Base-by-base conservation (phyloP, 2,797 vertebrate genomes). In the Varecia variegata region DNA sequence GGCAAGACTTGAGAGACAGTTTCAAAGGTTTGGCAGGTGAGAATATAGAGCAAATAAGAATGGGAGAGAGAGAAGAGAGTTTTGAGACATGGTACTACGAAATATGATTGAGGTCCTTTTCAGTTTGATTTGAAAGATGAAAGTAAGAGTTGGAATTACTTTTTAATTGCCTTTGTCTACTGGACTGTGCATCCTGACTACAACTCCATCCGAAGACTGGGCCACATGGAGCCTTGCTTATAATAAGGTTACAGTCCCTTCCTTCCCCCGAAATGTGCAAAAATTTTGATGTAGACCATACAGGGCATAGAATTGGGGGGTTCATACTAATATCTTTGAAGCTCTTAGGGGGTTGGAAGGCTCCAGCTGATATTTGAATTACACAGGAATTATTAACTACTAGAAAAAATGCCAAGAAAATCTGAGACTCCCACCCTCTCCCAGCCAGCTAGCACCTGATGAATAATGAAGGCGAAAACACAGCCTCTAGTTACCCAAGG, bases 11-110 rank as follows among this genome's bases (percentile, higher is more conserved):
- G 8, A 30, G 21, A 68, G 38, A 3, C 21, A 21, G 21, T 8
- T 14, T 1, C 60, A 25, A 8, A n/a, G 7, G n/a, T 14, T 43
- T 56, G 56, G 38, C n/a, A 77, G 47, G 50, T 43, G 56, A 35
- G 47, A 54, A 21, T 14, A 1, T 0, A 65, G 7, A 6, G 13
- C 5, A 7, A 38, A 1, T 3, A 47, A n/a, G 20, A 20, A 52
- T 1, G 1, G 1, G 2, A 81, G 79, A 40, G 4, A 12, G 40
- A 43, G 25, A 54, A 38, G 50, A 62, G 23, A 35, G 27, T 25
- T 68, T 79, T 23, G 56, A 56, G 52, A 40, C 52, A 13, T 17
- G 14, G 25, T 56, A n/a, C 32, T 4, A 4, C 7, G 32, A 70
- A n/a, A 12, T 38, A 18, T 9, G 38, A 35, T 3, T 14, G 38